phyloP scores from a whole-genome alignment of 2,888 invertebrate species.

The Drosophila incognita region DNA sequence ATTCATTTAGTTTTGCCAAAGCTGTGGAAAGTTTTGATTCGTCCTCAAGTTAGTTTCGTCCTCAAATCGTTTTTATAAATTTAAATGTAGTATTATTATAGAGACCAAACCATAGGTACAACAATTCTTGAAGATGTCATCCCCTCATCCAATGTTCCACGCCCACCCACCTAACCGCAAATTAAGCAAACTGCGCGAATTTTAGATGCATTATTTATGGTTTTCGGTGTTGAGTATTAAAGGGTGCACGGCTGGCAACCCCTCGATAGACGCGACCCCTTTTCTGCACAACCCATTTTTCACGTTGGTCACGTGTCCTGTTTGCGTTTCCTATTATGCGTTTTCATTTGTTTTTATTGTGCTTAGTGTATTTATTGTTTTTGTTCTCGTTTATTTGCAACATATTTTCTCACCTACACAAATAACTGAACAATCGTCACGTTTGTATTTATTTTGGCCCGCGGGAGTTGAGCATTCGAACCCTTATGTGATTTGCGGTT shows the following conservation, averaged over 20 bases:
- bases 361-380: conserved; percentile 55
- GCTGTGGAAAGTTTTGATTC: background rate
- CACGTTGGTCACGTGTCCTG: conserved; percentile 45
- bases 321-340: conserved; percentile 73
- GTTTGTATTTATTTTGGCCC: conserved; percentile 70
- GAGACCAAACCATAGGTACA: background rate
- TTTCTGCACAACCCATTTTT: background rate
- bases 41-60: too few species aligned
- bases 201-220: conserved; percentile 73
- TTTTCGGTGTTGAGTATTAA: conserved; percentile 27
- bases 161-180: conserved; percentile 11
- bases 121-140: background rate
- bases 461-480: conserved; percentile 42
- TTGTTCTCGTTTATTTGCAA: conserved; percentile 65
- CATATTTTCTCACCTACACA: conserved; percentile 84
- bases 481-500: conserved; percentile 56
- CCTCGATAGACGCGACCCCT: conserved; percentile 9
- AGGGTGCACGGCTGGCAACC: conserved; percentile 45
- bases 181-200: conserved; percentile 27
- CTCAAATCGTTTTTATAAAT: background rate
- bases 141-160: background rate
- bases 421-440: conserved; percentile 80
- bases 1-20: background rate
- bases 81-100: background rate
- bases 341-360: conserved; percentile 71